Conservation (phyloP, 2,888 invertebrate genomes). For the Synanthedon andrenaeformis region DNA sequence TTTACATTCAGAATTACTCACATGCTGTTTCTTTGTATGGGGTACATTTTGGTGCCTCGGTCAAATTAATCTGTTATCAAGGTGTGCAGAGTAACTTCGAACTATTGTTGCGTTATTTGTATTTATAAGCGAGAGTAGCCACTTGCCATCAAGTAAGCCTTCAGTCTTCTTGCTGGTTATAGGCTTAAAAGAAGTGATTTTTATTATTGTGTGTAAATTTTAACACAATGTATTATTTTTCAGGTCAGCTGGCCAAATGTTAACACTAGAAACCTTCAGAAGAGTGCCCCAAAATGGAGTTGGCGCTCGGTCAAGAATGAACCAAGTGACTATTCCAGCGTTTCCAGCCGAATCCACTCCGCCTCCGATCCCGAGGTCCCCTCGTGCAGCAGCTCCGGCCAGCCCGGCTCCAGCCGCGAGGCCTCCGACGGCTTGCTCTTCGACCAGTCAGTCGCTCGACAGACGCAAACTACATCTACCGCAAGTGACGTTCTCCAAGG, state of each 20-base stretch:
- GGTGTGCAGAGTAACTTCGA: too few relatives aligned
- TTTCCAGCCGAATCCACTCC: conserved; percentile 44
- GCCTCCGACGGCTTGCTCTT: conserved; percentile 79
- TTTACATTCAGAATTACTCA: too few relatives aligned
- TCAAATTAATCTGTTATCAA: too few relatives aligned
- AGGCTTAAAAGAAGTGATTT: too few relatives aligned
- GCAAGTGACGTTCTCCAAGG: conserved; percentile 88
- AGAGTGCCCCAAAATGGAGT: conserved; percentile 61
- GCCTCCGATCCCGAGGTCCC: conserved; percentile 52
- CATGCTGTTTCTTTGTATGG: too few relatives aligned
- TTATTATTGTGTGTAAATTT: too few relatives aligned
- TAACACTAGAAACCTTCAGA: conserved; percentile 80
- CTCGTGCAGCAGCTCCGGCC: conserved; percentile 38
- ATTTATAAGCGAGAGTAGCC: too few relatives aligned
- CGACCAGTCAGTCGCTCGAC: conserved; percentile 72
- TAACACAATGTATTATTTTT: conserved; percentile 14
- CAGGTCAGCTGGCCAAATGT: conserved; percentile 78
- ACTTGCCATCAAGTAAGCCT: too few relatives aligned
- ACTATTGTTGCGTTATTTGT: neutral
- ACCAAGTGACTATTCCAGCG: conserved; percentile 39
- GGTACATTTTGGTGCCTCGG: too few relatives aligned
- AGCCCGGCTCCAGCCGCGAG: conserved; percentile 59
- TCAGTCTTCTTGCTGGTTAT: too few relatives aligned
- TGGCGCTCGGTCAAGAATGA: conserved; percentile 32
- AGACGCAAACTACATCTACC: conserved; percentile 78